Conservation (phyloP, 2,113 vertebrate species). For the Gobio gobio region DNA sequence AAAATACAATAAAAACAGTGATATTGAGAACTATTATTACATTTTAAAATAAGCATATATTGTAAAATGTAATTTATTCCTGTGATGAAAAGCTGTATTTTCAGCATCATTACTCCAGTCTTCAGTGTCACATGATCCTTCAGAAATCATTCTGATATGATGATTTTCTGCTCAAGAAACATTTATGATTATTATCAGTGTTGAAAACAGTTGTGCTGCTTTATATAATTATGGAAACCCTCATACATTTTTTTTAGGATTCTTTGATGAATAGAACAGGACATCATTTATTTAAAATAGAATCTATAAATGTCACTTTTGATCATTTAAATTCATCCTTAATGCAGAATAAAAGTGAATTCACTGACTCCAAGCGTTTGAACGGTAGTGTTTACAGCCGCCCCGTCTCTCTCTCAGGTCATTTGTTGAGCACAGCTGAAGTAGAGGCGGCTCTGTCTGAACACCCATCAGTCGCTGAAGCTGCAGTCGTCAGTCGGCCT, state of each 20-base stretch:
- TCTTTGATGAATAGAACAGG: not conserved
- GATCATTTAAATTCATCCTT: not conserved
- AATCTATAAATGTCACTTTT: not conserved
- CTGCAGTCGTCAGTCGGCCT: slow-evolving; percentile 78
- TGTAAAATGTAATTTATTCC: no score
- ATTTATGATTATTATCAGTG: no score
- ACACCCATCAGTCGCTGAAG: slow-evolving; percentile 76
- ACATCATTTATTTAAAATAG: not conserved
- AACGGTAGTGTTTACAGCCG: not conserved
- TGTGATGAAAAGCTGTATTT: no score
- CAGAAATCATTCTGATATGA: no score
- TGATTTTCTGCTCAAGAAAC: no score
- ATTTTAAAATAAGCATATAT: no score
- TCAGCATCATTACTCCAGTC: not conserved
- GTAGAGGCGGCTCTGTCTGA: slow-evolving; percentile 77
- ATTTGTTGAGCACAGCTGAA: slow-evolving; percentile 82
- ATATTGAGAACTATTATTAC: no score
- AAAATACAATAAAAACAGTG: no score
- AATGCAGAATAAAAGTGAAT: not conserved
- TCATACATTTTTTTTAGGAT: no score
- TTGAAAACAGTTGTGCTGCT: no score
- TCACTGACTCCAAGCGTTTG: not conserved
- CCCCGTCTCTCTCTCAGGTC: slow-evolving; percentile 66
- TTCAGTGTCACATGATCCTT: not conserved
- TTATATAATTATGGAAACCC: no score